Evolutionary conservation across 2,888 invertebrate species (phyloP).

Genomic region (Drosophila nr. medialis): DNA sequence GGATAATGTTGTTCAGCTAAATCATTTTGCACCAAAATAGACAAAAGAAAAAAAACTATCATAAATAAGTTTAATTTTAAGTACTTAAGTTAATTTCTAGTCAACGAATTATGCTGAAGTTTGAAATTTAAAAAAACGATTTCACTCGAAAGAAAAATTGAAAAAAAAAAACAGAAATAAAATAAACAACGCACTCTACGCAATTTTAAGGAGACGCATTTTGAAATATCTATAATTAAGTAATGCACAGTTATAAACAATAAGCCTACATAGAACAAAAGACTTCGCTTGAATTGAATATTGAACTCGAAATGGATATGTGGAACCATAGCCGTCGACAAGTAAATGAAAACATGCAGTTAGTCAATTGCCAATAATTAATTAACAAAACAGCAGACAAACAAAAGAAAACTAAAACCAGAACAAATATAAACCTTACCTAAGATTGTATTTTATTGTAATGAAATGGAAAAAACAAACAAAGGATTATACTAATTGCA

Average conservation of each 20-base stretch:
- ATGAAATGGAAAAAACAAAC: slow-evolving; percentile 21
- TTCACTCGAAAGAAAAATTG: slow-evolving; percentile 37
- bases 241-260: slow-evolving; percentile 71
- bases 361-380: slow-evolving; percentile 79
- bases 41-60: slow-evolving; percentile 24
- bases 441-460: slow-evolving; percentile 74
- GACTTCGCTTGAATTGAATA: slow-evolving; percentile 72
- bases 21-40: slow-evolving; percentile 60
- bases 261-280: slow-evolving; percentile 67
- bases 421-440: slow-evolving; percentile 70
- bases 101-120: slow-evolving; percentile 80
- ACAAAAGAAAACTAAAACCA: slow-evolving; percentile 51
- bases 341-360: slow-evolving; percentile 64
- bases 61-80: slow-evolving; percentile 54
- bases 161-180: slow-evolving; percentile 17
- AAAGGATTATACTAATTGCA: slow-evolving; percentile 42
- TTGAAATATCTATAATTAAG: slow-evolving; percentile 55
- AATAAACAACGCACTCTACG: slow-evolving; percentile 55
- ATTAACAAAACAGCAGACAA: slow-evolving; percentile 46
- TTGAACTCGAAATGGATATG: slow-evolving; percentile 45
- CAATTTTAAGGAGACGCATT: slow-evolving; percentile 68
- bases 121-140: slow-evolving; percentile 31
- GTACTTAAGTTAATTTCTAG: slow-evolving; percentile 79
- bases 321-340: slow-evolving; percentile 36
- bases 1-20: slow-evolving; percentile 38